Conservation (phyloP, 1,140 invertebrate genomes). For the Zelostemma sp. region DNA sequence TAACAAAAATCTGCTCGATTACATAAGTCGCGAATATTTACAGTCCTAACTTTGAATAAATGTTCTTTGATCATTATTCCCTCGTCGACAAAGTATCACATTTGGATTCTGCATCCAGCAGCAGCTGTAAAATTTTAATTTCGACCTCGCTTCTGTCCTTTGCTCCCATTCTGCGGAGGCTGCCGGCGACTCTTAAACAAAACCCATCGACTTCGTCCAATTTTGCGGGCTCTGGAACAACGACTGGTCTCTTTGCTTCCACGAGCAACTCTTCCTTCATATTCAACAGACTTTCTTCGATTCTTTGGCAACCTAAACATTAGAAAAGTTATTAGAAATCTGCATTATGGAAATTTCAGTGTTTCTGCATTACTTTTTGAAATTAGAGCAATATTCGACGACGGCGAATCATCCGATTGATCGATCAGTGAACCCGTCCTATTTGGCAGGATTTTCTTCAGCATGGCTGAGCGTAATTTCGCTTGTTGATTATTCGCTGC, state of each 20-base stretch:
- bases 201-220: conserved; percentile 3
- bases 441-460: neutral
- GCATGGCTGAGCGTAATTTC: neutral
- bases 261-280: neutral
- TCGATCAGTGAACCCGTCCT: neutral
- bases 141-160: neutral
- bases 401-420: neutral
- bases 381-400: neutral
- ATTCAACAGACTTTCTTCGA: neutral
- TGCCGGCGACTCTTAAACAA: conserved; percentile 1
- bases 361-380: conserved; percentile 1
- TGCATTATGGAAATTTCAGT: neutral
- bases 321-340: neutral
- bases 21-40: too few relatives aligned
- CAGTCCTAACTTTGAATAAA: too few relatives aligned
- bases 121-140: neutral
- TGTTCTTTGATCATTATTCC: too few relatives aligned
- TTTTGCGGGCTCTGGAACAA: neutral
- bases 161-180: neutral
- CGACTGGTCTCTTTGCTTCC: neutral
- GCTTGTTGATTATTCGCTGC: neutral
- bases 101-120: neutral
- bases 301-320: conserved; percentile 1
- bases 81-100: conserved; percentile 9
- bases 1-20: too few relatives aligned